Evolutionary conservation across 2,113 vertebrate genomes (phyloP).

Genomic region (Eulemur macaco): DNA sequence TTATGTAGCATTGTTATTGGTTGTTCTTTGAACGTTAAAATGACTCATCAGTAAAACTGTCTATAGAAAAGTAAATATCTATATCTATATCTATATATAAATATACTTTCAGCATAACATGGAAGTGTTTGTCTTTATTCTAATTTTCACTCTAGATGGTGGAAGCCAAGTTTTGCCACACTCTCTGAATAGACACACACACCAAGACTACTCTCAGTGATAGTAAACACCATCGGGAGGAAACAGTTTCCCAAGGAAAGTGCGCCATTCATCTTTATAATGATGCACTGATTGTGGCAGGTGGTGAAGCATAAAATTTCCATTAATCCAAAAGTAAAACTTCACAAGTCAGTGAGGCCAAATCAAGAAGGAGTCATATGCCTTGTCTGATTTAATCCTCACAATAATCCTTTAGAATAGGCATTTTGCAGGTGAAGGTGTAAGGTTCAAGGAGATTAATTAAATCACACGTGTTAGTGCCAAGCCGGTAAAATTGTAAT

Average conservation of each 20-base stretch:
- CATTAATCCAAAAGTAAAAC: not conserved
- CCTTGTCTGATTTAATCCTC: not conserved
- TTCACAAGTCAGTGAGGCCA: not conserved
- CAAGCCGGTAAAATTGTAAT: not conserved
- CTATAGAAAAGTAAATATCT: slow-evolving; percentile 70
- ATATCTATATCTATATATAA: slow-evolving; percentile 69
- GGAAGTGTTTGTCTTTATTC: slow-evolving; percentile 56
- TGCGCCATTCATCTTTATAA: not conserved
- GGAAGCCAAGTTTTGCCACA: not conserved
- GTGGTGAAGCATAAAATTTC: not conserved
- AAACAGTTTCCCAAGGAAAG: not conserved
- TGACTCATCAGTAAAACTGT: slow-evolving; percentile 59
- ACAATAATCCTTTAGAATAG: not conserved
- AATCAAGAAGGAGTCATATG: not conserved
- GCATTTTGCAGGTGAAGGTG: not conserved
- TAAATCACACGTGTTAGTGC: not conserved
- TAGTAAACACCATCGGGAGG: not conserved
- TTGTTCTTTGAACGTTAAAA: slow-evolving; percentile 58
- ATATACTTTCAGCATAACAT: slow-evolving; percentile 73
- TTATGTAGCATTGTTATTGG: slow-evolving; percentile 37
- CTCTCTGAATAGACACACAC: not conserved
- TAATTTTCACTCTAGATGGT: not conserved
- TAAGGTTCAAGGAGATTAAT: not conserved
- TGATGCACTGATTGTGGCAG: not conserved
- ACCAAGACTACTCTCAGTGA: not conserved